phyloP scores from a whole-genome alignment of 2,888 invertebrate species.

The Plebejus melissa region DNA sequence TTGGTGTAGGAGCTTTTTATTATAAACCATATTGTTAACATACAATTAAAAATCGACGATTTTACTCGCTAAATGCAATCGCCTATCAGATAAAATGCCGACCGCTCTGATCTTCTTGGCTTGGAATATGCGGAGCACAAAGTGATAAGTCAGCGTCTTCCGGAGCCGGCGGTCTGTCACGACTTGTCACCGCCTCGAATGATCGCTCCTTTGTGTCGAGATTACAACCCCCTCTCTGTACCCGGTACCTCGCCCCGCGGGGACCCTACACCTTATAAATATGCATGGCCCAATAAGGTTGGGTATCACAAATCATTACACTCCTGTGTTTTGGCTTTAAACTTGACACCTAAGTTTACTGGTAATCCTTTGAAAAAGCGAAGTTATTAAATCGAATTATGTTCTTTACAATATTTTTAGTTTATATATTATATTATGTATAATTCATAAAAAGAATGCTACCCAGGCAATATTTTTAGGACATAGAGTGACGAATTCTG shows the following conservation, averaged over 20 bases:
- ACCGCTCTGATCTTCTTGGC: neutral
- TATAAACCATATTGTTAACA: no score
- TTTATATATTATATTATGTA: no score
- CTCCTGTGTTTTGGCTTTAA: neutral
- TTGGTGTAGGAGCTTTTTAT: no score
- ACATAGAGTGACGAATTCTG: no score
- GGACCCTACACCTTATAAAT: neutral
- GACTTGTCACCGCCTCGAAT: neutral
- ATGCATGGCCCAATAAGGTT: neutral
- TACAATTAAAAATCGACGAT: no score
- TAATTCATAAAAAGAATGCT: no score
- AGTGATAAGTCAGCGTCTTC: neutral
- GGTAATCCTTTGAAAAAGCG: no score
- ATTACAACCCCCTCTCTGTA: neutral
- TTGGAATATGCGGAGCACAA: neutral
- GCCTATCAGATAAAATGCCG: neutral
- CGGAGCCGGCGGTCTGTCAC: neutral
- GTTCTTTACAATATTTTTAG: no score
- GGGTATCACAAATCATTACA: neutral
- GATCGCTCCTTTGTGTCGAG: neutral
- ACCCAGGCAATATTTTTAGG: no score
- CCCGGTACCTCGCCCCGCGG: neutral
- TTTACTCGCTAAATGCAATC: no score
- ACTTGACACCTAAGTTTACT: neutral
- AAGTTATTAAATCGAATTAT: no score